These are phyloP conservation scores for Aleiodes sp. DNA, from an alignment of 1,140 invertebrate genomes.

Conservation along the genomic window DNA sequence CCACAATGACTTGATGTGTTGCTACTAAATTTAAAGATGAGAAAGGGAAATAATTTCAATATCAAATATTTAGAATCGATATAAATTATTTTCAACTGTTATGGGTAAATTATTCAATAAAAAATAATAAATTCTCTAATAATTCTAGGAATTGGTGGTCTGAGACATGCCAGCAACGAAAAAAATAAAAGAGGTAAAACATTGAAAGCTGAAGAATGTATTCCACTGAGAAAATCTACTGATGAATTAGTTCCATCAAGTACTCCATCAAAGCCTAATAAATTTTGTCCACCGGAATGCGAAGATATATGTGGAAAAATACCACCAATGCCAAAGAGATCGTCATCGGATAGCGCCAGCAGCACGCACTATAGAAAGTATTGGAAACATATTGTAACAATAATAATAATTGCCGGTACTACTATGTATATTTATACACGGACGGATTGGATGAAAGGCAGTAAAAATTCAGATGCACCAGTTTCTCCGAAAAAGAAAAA, in stretches of 20 bases:
- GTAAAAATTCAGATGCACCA: not conserved
- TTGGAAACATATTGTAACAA: constrained; percentile 53
- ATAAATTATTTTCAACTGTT: not conserved
- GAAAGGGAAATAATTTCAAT: not conserved
- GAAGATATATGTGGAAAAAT: constrained; percentile 36
- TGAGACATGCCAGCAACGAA: constrained; percentile 44
- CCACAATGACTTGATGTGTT: no score
- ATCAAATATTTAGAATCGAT: not conserved
- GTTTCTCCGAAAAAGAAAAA: constrained; percentile 35
- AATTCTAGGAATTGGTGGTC: constrained; percentile 42
- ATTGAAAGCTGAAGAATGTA: constrained; percentile 55
- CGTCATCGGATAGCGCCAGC: no score
- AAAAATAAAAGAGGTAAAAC: constrained; percentile 46
- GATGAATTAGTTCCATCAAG: constrained; percentile 24
- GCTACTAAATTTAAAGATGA: no score
- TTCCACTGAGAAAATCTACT: constrained; percentile 33
- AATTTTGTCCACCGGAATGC: constrained; percentile 45
- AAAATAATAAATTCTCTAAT: no score
- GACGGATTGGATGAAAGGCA: not conserved
- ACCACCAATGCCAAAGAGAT: constrained; percentile 26
- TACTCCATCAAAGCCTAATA: constrained; percentile 23
- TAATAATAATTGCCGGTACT: constrained; percentile 51
- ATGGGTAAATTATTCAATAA: not conserved
- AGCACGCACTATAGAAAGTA: no score
- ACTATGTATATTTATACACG: constrained; percentile 39